Conservation (phyloP, 2,113 vertebrate genomes). For the Hipposideros armiger region DNA sequence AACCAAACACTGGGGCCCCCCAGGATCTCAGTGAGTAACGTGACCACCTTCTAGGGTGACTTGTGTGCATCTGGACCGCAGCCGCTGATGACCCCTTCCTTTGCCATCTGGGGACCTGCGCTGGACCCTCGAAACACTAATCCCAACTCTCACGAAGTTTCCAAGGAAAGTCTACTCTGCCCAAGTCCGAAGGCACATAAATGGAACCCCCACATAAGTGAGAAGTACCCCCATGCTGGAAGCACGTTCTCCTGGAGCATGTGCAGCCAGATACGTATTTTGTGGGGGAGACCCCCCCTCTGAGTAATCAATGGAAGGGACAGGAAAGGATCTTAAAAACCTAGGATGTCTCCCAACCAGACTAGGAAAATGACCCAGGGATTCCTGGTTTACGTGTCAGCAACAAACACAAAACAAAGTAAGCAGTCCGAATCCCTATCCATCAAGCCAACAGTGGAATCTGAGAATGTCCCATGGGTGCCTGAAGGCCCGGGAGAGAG, state of each 20-base stretch:
- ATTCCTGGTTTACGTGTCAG: neutral
- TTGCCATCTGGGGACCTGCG: neutral
- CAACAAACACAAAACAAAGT: neutral
- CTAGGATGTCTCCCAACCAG: neutral
- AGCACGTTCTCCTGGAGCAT: rapidly evolving
- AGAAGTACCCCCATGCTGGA: neutral
- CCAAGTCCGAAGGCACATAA: neutral
- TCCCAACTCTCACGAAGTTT: neutral
- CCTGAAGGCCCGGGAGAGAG: neutral
- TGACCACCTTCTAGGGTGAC: neutral
- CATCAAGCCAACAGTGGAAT: rapidly evolving
- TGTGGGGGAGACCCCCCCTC: neutral
- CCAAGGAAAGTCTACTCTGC: neutral
- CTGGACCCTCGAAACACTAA: neutral
- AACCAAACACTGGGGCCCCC: neutral
- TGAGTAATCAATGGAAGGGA: neutral
- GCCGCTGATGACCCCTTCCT: neutral
- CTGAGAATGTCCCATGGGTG: neutral
- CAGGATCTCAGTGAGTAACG: neutral
- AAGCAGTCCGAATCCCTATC: neutral
- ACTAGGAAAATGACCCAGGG: neutral
- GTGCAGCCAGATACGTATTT: neutral
- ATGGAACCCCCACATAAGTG: neutral
- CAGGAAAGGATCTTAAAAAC: neutral
- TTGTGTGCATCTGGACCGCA: rapidly evolving